Conservation (phyloP, 2,888 invertebrate species). For the Diaprepes abbreviatus region DNA sequence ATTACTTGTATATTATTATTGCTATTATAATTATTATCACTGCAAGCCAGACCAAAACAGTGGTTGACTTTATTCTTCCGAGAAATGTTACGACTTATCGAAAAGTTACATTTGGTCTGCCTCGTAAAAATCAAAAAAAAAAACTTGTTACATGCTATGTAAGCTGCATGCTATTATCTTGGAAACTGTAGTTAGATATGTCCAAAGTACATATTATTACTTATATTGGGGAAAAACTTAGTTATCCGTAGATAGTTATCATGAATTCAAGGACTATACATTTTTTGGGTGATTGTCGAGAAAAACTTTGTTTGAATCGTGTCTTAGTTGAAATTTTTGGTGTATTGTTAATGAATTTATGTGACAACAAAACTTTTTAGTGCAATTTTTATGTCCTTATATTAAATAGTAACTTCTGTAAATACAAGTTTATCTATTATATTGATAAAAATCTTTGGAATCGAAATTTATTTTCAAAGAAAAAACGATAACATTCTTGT, state of each 20-base stretch:
- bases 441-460: too few relatives aligned
- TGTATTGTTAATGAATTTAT: conserved; percentile 48
- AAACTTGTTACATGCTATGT: conserved; percentile 63
- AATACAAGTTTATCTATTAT: neutral
- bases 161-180: conserved; percentile 65
- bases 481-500: too few relatives aligned
- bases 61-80: conserved; percentile 4
- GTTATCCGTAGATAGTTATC: conserved; percentile 53
- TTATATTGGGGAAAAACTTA: conserved; percentile 51
- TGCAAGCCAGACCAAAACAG: conserved; percentile 55
- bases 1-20: conserved; percentile 54
- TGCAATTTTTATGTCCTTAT: conserved; percentile 37
- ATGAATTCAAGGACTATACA: conserved; percentile 40
- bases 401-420: conserved; percentile 11
- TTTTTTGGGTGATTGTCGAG: conserved; percentile 27
- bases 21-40: conserved; percentile 28
- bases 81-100: conserved; percentile 12
- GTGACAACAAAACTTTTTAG: conserved; percentile 46
- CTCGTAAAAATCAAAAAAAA: conserved; percentile 41
- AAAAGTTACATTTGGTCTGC: conserved; percentile 31
- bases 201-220: conserved; percentile 63
- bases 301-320: conserved; percentile 27
- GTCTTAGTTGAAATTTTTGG: conserved; percentile 28
- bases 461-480: too few relatives aligned
- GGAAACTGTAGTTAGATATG: conserved; percentile 65